Evolutionary conservation across 2,888 invertebrate species (phyloP).

Genomic region (Osmoderma eremita): DNA sequence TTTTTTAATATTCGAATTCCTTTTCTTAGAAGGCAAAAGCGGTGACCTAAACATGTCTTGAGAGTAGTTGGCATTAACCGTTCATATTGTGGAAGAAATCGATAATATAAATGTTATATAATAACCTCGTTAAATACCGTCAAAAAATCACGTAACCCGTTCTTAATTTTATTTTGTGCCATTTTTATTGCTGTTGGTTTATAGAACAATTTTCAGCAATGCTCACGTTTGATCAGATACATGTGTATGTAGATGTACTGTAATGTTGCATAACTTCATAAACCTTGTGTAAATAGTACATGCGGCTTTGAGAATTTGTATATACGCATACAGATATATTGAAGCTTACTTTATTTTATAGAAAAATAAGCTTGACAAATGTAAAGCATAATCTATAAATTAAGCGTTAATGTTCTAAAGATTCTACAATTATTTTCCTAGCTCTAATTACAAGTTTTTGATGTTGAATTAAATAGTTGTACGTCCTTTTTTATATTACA

Average conservation of each 20-base stretch:
- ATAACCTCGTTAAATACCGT: constrained; percentile 19
- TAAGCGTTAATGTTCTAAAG: too few species aligned
- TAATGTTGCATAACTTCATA: not conserved
- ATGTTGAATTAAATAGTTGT: not conserved
- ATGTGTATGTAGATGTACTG: not conserved
- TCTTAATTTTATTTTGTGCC: not conserved
- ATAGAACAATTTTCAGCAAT: not conserved
- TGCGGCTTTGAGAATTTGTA: too few species aligned
- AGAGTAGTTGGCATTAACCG: constrained; percentile 14
- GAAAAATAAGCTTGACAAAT: too few species aligned
- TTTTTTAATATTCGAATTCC: too few species aligned
- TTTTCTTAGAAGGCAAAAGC: too few species aligned
- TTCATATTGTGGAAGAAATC: constrained; percentile 27
- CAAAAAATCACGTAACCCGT: not conserved
- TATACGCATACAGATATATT: too few species aligned
- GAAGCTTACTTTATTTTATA: too few species aligned
- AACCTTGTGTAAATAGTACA: not conserved
- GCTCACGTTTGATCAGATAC: too few species aligned
- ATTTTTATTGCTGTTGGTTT: not conserved
- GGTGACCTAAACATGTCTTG: constrained; percentile 1
- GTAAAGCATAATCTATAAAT: too few species aligned
- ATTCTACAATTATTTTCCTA: too few species aligned
- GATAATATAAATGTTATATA: constrained; percentile 37
- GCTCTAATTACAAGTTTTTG: too few species aligned
- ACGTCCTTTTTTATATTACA: constrained; percentile 41